These are phyloP conservation scores for honey bee (Apis mellifera) DNA, from an alignment of 1,140 invertebrate genomes.

Conservation along the genomic window Amel_HAv3.1 CM009940.2:12342501-12343000, in stretches of 20 bases:
- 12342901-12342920: neutral
- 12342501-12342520: slow-evolving; percentile 77
- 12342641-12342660: slow-evolving; percentile 41
- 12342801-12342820: neutral
- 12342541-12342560: slow-evolving; percentile 33
- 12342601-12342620: slow-evolving; percentile 56
- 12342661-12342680: slow-evolving; percentile 44
- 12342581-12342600: slow-evolving; percentile 58
- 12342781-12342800: slow-evolving; percentile 7
- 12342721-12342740: slow-evolving; percentile 24
- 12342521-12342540: slow-evolving; percentile 74
- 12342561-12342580: slow-evolving; percentile 50
- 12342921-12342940: too few relatives aligned
- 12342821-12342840: neutral
- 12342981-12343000: neutral
- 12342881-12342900: neutral
- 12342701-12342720: slow-evolving; percentile 61
- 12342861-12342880: neutral
- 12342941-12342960: neutral
- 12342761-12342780: neutral
- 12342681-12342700: slow-evolving; percentile 51
- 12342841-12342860: neutral
- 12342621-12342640: slow-evolving; percentile 27
- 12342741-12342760: slow-evolving; percentile 13
- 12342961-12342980: neutral